phyloP scores from a whole-genome alignment of 1,140 invertebrate species.

The Liolophura sinensis region DNA sequence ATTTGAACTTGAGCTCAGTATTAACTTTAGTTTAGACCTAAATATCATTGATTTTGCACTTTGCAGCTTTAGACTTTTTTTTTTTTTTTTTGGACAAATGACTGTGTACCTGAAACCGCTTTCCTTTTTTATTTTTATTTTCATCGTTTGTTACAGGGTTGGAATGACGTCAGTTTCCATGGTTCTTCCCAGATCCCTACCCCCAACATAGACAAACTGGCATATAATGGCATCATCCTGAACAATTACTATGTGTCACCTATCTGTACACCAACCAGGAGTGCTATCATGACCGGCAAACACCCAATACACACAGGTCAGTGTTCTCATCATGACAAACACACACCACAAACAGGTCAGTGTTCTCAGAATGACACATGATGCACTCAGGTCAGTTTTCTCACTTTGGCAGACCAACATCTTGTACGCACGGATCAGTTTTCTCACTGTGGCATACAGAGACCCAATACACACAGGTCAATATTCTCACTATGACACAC shows the following conservation, averaged over 20 bases:
- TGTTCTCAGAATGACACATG: too few species aligned
- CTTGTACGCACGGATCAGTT: too few species aligned
- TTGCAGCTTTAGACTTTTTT: too few species aligned
- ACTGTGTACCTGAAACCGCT: too few species aligned
- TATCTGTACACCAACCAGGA: constrained; percentile 53
- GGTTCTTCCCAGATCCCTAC: constrained; percentile 68
- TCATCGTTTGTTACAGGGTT: constrained; percentile 75
- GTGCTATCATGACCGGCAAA: constrained; percentile 46
- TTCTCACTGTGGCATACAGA: constrained; percentile 17
- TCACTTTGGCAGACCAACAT: not conserved
- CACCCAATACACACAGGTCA: constrained; percentile 47
- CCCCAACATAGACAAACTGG: constrained; percentile 52
- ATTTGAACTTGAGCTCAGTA: too few species aligned
- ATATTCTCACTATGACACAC: too few species aligned
- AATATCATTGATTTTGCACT: too few species aligned
- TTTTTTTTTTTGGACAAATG: too few species aligned
- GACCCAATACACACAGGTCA: constrained; percentile 28
- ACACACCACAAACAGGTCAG: too few species aligned
- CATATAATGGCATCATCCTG: constrained; percentile 47
- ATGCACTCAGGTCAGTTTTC: not conserved
- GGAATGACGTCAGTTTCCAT: constrained; percentile 83
- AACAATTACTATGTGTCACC: constrained; percentile 55
- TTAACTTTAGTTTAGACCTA: too few species aligned
- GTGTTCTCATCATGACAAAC: not conserved
- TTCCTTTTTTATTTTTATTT: too few species aligned